Evolutionary conservation across 2,113 vertebrate species (phyloP), one percentile per base, ranked within the genome.

Genomic region (Scytalopus superciliaris): DNA sequence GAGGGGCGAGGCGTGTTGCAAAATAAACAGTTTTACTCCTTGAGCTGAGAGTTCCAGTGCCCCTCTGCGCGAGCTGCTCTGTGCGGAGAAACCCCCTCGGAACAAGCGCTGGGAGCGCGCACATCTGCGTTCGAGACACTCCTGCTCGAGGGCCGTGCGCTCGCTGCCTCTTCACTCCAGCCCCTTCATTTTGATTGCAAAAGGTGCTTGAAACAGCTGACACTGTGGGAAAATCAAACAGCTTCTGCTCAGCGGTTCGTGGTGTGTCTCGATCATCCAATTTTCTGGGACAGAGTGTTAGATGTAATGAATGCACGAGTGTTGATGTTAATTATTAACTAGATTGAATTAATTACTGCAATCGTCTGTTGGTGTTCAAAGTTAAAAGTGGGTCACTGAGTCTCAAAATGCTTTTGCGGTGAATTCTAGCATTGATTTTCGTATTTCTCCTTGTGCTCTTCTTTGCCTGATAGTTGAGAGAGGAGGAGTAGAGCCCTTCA

Each of bases 241-340:
- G 45, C 59, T 91, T 79, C 88, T 73, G 4, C 73, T 74, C 14
- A 0, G 14, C 63, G 37, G 57, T 49, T 93, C 4, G 2, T 70
- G 47, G 33, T 89, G 30, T 70, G n/a, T 76, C 37, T 45, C 74
- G 45, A 88, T 88, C 68, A 90, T 86, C 47, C 35, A 14, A 39
- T 93, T 97, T 94, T 94, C 82, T 96, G 39, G 86, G 93, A 57
- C 42, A 50, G 85, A 95, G 57, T 1, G 7, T 83, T 66, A 45
- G 39, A 52, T 84, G 39, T 84, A 70, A 44, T 75, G 66, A 87
- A 82, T 89, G 81, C 77, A 93, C 81, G 60, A 87, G 72, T 62
- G 66, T 80, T 96, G 82, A 59, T 56, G 69, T 80, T 97, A 96
- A 97, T 96, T 39, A 95, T 97, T 90, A 90, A 93, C 88, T 88